Evolutionary conservation across 2,888 invertebrate species (phyloP), one percentile per base, ranked within the genome.

Genomic region (Eristalis intricaria): DNA sequence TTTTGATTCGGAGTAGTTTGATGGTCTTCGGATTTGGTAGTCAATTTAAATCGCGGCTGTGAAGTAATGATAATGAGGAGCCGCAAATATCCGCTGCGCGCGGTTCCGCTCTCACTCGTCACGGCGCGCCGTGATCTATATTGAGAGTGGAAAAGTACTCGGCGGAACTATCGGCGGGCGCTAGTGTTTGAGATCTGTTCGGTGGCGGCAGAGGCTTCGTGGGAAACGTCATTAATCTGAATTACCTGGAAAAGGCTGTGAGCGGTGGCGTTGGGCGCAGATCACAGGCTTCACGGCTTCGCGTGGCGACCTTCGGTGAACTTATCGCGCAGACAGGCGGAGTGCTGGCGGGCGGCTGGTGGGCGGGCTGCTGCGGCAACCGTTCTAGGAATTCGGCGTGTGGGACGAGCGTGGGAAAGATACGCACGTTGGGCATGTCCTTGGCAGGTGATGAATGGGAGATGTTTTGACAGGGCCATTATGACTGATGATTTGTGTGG

Each of bases 11-110:
- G n/a, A 50, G 64, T 43, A 61, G 60, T 63, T 83, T 77, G 58
- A 66, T 68, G 63, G 73, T 50, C 23, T 66, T 60, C 66, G 66
- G 70, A 38, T 75, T 81, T 77, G 66, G 71, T 77, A 82, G 64
- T 78, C 70, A 63, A 79, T 69, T 79, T 78, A 73, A 73, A 60
- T 69, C 19, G 60, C 63, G 74, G 58, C 43, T 76, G 81, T 60
- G 82, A 83, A 68, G 70, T 79, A 75, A 73, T 78, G 83, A 66
- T 86, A 78, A 83, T 86, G 74, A 83, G 74, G 58, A 64, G 73
- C 56, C 56, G 64, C 66, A 76, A 56, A 66, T 40, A 13, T 43
- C 50, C 56, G 22, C 35, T 26, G 58, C 63, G 66, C 10, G 23
- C 29, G 70, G 22, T n/a, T 43, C 22, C 19, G 4, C 56, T 50